Percentiles rank a stretch among this genome's conserved stretches.
Conservation (phyloP, 2,888 invertebrate genomes). For the Macaria notata region DNA sequence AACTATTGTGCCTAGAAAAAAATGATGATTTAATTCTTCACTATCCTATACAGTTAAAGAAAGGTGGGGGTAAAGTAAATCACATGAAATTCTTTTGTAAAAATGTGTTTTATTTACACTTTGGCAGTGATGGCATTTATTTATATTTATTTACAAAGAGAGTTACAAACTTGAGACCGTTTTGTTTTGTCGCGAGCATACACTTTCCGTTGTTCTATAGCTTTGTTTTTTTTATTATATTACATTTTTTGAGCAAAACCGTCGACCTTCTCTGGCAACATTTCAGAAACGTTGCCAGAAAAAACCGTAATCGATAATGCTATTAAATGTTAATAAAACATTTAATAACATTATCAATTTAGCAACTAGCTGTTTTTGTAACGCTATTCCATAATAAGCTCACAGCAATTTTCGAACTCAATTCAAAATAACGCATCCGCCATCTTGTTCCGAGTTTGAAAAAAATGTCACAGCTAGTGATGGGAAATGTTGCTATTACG, state of each 20-base stretch:
- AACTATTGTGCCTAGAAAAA: no score
- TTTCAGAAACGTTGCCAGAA: slow-evolving; percentile 40
- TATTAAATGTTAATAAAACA: slow-evolving; percentile 23
- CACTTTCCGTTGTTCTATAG: slow-evolving; percentile 45
- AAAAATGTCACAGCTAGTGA: not conserved
- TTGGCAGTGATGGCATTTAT: slow-evolving; percentile 79
- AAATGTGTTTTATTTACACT: slow-evolving; percentile 78
- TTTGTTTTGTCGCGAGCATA: slow-evolving; percentile 55
- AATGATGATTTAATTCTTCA: no score
- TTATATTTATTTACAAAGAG: slow-evolving; percentile 74
- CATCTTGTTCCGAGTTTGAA: no score
- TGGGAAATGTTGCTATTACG: slow-evolving; percentile 5
- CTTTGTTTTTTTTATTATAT: slow-evolving; percentile 34
- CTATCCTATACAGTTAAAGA: no score
- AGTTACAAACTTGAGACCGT: slow-evolving; percentile 76
- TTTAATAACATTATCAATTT: slow-evolving; percentile 31
- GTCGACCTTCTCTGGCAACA: slow-evolving; percentile 42
- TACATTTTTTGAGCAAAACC: slow-evolving; percentile 35
- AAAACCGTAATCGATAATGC: slow-evolving; percentile 37
- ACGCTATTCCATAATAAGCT: slow-evolving; percentile 12
- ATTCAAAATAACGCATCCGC: no score
- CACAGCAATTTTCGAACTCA: no score
- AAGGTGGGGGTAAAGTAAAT: no score
- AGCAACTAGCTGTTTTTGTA: slow-evolving; percentile 13
- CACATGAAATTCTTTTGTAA: slow-evolving; percentile 34